Percentiles rank a stretch among this genome's conserved stretches.
Evolutionary conservation across 2,888 invertebrate genomes (phyloP).

Genomic region (Andrena fulva): DNA sequence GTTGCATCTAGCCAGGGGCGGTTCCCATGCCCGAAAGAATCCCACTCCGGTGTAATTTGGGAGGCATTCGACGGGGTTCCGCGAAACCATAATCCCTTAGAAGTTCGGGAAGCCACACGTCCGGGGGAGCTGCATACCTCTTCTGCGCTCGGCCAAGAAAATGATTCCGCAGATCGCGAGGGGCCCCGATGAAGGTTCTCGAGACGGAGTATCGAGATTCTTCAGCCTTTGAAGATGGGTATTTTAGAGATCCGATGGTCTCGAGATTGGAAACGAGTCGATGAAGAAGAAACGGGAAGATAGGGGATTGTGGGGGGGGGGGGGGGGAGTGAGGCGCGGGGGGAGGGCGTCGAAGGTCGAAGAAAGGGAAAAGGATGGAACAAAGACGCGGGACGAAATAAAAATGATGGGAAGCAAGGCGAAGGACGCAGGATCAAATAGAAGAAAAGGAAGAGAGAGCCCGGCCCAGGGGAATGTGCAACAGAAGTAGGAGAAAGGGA

Average conservation of each 20-base stretch:
- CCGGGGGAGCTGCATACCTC: constrained; percentile 19
- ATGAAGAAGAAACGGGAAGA: neutral
- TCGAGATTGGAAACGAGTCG: neutral
- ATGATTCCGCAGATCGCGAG: neutral
- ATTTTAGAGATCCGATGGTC: neutral
- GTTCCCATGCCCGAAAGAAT: constrained; percentile 56
- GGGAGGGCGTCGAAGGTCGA: neutral
- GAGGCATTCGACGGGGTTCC: constrained; percentile 48
- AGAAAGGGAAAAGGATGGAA: neutral
- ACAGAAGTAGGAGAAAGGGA: constrained; percentile 16
- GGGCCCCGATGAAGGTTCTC: no score
- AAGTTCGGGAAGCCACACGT: constrained; percentile 6
- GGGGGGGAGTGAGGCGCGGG: neutral
- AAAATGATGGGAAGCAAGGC: constrained; percentile 7
- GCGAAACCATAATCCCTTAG: constrained; percentile 36
- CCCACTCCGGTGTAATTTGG: constrained; percentile 57
- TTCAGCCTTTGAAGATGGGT: no score
- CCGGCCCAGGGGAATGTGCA: neutral
- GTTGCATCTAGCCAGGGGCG: constrained; percentile 36
- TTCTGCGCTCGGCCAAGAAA: neutral
- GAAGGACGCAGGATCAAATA: neutral
- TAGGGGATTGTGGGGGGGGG: neutral
- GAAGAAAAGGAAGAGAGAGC: neutral
- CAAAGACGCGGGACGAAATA: constrained; percentile 12
- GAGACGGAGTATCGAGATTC: no score